A percentile compares a stretch with the other conserved stretches of the same genome.
phyloP scores from a whole-genome alignment of 2,113 vertebrate genomes.

The Salvelinus fontinalis region DNA sequence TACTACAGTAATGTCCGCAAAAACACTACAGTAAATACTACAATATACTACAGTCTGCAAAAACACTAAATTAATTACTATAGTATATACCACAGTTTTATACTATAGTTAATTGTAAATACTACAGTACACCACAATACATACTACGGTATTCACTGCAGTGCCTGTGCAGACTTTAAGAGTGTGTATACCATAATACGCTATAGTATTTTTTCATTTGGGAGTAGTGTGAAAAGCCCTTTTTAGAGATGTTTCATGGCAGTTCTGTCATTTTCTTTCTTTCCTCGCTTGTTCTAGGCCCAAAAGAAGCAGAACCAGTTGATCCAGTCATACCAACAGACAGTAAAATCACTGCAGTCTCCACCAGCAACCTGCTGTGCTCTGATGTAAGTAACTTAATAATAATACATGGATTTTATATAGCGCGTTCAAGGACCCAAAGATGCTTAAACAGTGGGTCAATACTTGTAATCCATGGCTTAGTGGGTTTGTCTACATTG shows the following conservation, averaged over 20 bases:
- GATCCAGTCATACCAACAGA: conserved; percentile 65
- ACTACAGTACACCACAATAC: too few relatives aligned
- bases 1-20: too few relatives aligned
- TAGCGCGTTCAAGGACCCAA: too few relatives aligned
- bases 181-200: not conserved
- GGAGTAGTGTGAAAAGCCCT: not conserved
- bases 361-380: conserved; percentile 81
- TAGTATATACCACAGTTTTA: too few relatives aligned
- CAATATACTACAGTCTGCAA: too few relatives aligned
- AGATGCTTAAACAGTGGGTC: too few relatives aligned
- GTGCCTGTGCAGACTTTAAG: too few relatives aligned
- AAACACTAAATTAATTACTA: too few relatives aligned
- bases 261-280: not conserved
- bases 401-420: not conserved
- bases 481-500: not conserved
- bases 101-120: too few relatives aligned
- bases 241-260: not conserved
- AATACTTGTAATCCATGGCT: too few relatives aligned
- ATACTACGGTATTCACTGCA: too few relatives aligned
- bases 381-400: conserved; percentile 75
- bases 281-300: conserved; percentile 61
- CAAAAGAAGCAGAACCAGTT: conserved; percentile 65
- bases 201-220: not conserved
- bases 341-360: conserved; percentile 80
- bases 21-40: too few relatives aligned